Evolutionary conservation across 2,888 invertebrate genomes (phyloP), one percentile per base, ranked within the genome.

Genomic region (Drosophila pseudotalamancana): DNA sequence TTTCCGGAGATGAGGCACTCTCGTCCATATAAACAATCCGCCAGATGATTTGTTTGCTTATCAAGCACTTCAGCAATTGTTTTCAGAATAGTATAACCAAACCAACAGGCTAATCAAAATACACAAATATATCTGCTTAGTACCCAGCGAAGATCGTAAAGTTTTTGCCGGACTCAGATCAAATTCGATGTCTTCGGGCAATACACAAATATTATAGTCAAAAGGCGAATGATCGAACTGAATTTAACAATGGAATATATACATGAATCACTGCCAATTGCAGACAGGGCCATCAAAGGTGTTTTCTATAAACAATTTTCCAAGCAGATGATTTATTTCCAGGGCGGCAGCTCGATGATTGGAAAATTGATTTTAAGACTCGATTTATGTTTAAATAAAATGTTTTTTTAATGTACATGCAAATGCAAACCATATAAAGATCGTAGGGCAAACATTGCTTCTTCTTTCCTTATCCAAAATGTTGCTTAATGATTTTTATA

Each of bases 21-120:
- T 5, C 49, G 27, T 16, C 35, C 48, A 46, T 12, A 25, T 61
- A 63, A 71, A 56, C 62, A 63, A 63, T 49, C 45, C 23, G n/a
- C 18, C 3, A 11, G 50, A 73, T 70, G 39, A 56, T 66, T 71
- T 83, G 77, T 85, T 74, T 73, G 77, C 73, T 67, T 72, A 62
- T 79, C 66, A 68, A 77, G 68, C 66, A 71, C 69, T 83, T 80
- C 18, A 6, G 16, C 42, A 45, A 64, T 84, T 75, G 78, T 80
- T 85, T 65, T 67, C 51, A 49, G 60, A 66, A 61, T 46, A 50
- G 60, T 62, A 45, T 50, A 72, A 57, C 23, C 39, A 42, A 48
- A n/a, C 50, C 55, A 56, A 43, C n/a, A 45, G 14, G 39, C 46
- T 49, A 55, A 51, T 14, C 11, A 54, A 79, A 80, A 50, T 51